phyloP scores from a whole-genome alignment of 2,113 vertebrate genomes.

The Heteronetta atricapilla region DNA sequence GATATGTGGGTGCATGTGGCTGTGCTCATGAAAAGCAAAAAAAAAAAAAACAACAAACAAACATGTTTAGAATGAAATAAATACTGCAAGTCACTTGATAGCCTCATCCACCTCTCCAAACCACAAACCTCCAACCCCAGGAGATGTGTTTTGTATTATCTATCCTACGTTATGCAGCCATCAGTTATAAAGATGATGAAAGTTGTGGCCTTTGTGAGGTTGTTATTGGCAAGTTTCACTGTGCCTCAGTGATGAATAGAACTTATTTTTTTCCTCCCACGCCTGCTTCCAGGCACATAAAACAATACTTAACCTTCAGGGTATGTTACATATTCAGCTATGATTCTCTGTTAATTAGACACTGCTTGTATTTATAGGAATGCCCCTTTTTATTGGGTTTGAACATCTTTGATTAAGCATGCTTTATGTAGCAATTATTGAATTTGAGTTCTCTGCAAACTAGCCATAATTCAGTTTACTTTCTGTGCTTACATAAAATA shows the following conservation, averaged over 20 bases:
- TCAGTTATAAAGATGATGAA: not conserved
- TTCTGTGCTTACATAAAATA: constrained; percentile 1
- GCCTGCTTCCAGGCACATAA: not conserved
- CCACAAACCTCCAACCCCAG: not conserved
- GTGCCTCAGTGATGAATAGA: not conserved
- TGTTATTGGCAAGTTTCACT: constrained; percentile 23
- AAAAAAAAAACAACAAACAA: too few relatives aligned
- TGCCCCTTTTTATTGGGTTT: not conserved
- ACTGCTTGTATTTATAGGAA: not conserved
- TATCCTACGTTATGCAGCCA: not conserved
- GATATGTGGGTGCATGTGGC: not conserved
- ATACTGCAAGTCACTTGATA: not conserved
- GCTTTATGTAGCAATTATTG: not conserved
- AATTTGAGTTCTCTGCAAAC: not conserved
- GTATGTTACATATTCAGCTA: not conserved
- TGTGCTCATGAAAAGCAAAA: not conserved
- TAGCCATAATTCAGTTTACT: not conserved
- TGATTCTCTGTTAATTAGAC: not conserved
- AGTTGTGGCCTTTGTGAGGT: not conserved
- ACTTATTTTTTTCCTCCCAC: constrained; percentile 8
- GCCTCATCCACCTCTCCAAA: not conserved
- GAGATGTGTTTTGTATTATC: not conserved
- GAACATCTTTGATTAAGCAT: not conserved
- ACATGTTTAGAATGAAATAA: not conserved
- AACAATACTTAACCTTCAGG: not conserved